Conservation (phyloP, 2,888 invertebrate species). For the Ophonus ardosiacus region DNA sequence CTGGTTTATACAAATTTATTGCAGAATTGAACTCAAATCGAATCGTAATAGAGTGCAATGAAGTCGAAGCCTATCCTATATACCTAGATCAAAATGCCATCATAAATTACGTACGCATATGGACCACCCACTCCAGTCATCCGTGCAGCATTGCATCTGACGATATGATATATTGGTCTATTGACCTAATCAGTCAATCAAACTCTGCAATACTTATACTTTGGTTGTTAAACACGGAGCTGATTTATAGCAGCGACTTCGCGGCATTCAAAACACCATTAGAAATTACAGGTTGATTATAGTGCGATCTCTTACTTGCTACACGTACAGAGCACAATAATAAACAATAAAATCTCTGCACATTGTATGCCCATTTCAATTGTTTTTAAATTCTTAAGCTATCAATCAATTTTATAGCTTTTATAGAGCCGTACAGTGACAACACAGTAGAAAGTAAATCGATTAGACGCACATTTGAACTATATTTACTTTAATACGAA, state of each 20-base stretch:
- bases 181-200: constrained; percentile 44
- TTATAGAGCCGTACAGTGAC: neutral
- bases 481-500: neutral
- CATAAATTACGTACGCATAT: neutral
- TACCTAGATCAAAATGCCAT: neutral
- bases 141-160: neutral
- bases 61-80: neutral
- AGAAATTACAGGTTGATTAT: constrained; percentile 29
- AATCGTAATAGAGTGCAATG: neutral
- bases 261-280: constrained; percentile 13
- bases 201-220: constrained; percentile 6
- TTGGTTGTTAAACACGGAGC: constrained; percentile 1
- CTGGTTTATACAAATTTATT: neutral
- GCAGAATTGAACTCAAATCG: neutral
- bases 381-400: neutral
- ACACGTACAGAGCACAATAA: neutral
- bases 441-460: neutral
- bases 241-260: constrained; percentile 17
- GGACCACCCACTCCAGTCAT: constrained; percentile 23
- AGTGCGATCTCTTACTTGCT: neutral
- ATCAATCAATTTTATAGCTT: constrained; percentile 7
- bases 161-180: constrained; percentile 22
- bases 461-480: neutral
- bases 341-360: neutral
- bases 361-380: neutral